These are phyloP conservation scores for Sisor rabdophorus DNA, from an alignment of 2,113 vertebrate genomes.

Conservation along the genomic window DNA sequence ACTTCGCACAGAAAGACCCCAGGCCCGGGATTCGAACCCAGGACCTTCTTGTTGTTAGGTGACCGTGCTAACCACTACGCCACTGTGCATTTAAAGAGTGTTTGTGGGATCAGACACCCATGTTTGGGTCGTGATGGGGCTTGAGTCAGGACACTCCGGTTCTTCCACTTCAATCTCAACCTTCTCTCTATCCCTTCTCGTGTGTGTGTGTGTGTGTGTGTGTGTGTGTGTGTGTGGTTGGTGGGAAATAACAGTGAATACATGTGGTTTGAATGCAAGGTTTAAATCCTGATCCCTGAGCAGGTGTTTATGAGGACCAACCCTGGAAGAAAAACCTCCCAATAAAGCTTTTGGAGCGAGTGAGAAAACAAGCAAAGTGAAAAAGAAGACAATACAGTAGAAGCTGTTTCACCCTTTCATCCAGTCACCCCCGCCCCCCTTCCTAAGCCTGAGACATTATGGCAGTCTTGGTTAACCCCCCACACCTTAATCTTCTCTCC, in stretches of 20 bases:
- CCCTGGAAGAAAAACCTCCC: neutral
- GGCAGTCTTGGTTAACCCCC: slow-evolving; percentile 36
- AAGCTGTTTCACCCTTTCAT: neutral
- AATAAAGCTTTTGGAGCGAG: neutral
- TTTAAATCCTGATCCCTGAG: neutral
- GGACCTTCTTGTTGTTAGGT: too few species aligned
- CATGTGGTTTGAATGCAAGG: neutral
- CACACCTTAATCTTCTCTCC: slow-evolving; percentile 32
- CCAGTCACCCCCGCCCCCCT: too few species aligned
- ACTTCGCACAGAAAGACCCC: too few species aligned
- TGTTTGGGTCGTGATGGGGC: neutral
- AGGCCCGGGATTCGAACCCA: too few species aligned
- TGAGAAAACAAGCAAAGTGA: neutral
- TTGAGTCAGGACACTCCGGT: neutral
- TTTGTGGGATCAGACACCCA: too few species aligned
- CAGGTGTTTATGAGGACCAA: neutral
- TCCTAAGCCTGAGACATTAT: slow-evolving; percentile 20
- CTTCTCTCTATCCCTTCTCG: neutral
- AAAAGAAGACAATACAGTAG: neutral
- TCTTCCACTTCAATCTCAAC: neutral
- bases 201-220: too few species aligned
- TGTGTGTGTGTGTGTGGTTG: too few species aligned
- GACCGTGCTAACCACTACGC: too few species aligned
- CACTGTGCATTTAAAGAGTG: too few species aligned
- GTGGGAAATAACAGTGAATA: too few species aligned